A percentile compares a stretch with the other conserved stretches of the same genome.
Conservation (phyloP, 92 coral and sea anemone species). For the Zoanthus sociatus region DNA sequence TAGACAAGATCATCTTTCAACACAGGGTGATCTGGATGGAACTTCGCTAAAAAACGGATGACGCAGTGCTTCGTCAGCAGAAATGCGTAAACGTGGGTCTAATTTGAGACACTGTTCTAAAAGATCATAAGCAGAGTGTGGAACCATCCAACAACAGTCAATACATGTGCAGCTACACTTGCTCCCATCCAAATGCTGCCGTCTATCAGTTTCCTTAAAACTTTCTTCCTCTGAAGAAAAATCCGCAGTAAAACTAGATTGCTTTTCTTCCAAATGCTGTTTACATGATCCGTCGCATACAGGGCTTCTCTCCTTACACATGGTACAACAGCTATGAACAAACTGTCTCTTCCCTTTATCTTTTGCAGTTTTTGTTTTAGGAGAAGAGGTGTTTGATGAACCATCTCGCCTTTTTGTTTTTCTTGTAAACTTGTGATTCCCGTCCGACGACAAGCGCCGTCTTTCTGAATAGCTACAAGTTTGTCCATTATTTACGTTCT, state of each 20-base stretch:
- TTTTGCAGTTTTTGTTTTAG: background rate
- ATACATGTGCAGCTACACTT: slow-evolving; percentile 72
- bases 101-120: slow-evolving; percentile 86
- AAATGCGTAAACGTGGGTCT: slow-evolving; percentile 87
- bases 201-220: slow-evolving; percentile 14
- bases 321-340: slow-evolving; percentile 19
- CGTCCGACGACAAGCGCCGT: slow-evolving; percentile 20
- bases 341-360: background rate
- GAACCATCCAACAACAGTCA: slow-evolving; percentile 80
- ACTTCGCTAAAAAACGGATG: slow-evolving; percentile 77
- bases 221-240: background rate
- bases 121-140: slow-evolving; percentile 84
- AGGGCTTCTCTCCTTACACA: slow-evolving; percentile 8
- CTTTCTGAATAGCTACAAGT: slow-evolving; percentile 59
- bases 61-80: slow-evolving; percentile 86
- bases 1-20: background rate
- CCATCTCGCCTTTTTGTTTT: slow-evolving; percentile 56
- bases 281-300: background rate
- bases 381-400: slow-evolving; percentile 31
- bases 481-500: slow-evolving; percentile 60
- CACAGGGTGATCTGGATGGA: background rate
- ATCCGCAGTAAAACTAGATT: background rate
- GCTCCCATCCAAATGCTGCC: slow-evolving; percentile 86
- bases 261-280: background rate
- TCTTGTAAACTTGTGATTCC: slow-evolving; percentile 35